Percentiles rank a stretch among this genome's conserved stretches.
These are phyloP conservation scores for Phrynocephalus guinanensis DNA, from an alignment of 2,797 vertebrate species.

Conservation along the genomic window DNA sequence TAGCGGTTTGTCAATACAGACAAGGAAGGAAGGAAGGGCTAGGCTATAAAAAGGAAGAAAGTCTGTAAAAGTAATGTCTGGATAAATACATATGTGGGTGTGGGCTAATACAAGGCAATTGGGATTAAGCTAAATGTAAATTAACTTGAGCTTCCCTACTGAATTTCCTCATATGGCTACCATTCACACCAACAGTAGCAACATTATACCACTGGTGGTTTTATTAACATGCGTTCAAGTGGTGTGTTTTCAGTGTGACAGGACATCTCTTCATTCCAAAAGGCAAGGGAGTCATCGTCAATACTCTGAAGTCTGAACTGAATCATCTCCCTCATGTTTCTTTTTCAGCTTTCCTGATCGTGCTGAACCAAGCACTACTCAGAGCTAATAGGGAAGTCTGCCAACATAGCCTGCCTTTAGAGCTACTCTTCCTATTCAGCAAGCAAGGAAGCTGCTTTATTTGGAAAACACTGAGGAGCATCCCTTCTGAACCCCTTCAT, in stretches of 20 bases:
- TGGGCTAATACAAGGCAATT: conserved; percentile 10
- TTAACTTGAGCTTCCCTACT: not conserved
- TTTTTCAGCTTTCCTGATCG: not conserved
- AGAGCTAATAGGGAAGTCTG: not conserved
- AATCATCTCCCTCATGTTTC: not conserved
- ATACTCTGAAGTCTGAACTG: not conserved
- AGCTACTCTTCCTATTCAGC: not conserved
- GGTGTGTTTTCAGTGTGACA: not conserved
- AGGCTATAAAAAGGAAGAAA: conserved; percentile 50
- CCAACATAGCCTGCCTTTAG: not conserved
- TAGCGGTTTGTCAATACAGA: conserved; percentile 46
- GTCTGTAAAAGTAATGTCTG: conserved; percentile 38
- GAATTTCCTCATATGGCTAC: not conserved
- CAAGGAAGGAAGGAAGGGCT: conserved; percentile 49
- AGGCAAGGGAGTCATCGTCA: not conserved
- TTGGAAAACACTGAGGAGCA: not conserved
- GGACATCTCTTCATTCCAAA: not conserved
- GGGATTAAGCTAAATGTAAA: conserved; percentile 38
- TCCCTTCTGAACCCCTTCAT: not conserved
- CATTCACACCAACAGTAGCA: conserved; percentile 12
- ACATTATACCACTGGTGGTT: conserved; percentile 3
- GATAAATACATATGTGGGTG: conserved; percentile 5
- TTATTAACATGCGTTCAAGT: conserved; percentile 8
- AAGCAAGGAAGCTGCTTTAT: not conserved
- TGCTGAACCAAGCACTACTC: not conserved